phyloP scores from a whole-genome alignment of 2,113 vertebrate genomes.

The Callipepla squamata region DNA sequence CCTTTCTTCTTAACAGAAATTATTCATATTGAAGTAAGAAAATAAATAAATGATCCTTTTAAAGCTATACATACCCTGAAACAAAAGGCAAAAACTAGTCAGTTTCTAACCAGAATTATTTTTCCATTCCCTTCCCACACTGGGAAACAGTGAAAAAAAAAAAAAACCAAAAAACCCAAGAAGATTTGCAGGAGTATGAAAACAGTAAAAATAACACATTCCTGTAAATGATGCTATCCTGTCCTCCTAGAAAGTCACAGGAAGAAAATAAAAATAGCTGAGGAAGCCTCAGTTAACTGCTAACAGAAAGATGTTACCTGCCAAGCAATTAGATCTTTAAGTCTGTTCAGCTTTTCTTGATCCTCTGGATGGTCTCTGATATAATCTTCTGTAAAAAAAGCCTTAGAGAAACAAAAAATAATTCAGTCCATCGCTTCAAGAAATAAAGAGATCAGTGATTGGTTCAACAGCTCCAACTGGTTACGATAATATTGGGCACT shows the following conservation, averaged over 20 bases:
- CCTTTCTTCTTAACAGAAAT: neutral
- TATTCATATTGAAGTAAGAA: neutral
- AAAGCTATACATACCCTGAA: neutral
- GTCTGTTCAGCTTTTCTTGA: constrained; percentile 88
- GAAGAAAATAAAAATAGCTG: neutral
- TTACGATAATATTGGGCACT: neutral
- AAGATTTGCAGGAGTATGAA: neutral
- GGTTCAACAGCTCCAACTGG: neutral
- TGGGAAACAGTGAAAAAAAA: neutral
- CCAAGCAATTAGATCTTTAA: constrained; percentile 98
- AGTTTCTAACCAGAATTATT: neutral
- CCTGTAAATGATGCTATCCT: neutral
- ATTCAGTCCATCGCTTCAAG: neutral
- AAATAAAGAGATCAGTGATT: neutral
- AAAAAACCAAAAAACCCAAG: too few species aligned
- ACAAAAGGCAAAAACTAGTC: neutral
- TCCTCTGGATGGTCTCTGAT: constrained; percentile 85
- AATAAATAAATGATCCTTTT: neutral
- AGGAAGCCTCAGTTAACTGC: neutral
- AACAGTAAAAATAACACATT: neutral
- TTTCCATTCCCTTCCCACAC: neutral
- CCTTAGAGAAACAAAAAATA: constrained; percentile 74
- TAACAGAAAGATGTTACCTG: constrained; percentile 82
- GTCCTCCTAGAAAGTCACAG: neutral
- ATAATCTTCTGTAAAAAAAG: constrained; percentile 96